These are phyloP conservation scores for Thunnus thynnus DNA, from an alignment of 2,113 vertebrate genomes.

Conservation along the genomic window DNA sequence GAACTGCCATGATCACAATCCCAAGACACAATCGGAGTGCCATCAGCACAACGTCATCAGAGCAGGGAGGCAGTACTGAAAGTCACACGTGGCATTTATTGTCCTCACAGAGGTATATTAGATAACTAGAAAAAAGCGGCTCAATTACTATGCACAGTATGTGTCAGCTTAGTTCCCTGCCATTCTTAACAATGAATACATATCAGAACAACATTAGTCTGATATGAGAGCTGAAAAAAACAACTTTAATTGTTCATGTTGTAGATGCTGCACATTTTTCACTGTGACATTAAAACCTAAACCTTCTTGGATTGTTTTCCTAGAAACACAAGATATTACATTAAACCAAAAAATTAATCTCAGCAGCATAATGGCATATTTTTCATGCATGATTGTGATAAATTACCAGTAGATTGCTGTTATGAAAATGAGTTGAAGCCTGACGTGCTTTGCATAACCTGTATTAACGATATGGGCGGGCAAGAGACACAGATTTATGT, in stretches of 20 bases:
- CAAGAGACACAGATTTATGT: slow-evolving; percentile 45
- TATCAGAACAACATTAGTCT: slow-evolving; percentile 19
- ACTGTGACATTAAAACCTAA: slow-evolving; percentile 39
- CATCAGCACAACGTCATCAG: slow-evolving; percentile 17
- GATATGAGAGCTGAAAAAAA: slow-evolving; percentile 17
- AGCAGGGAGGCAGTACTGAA: background rate
- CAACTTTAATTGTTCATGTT: background rate
- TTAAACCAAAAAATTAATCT: slow-evolving; percentile 37
- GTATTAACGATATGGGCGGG: slow-evolving; percentile 36
- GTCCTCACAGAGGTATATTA: slow-evolving; percentile 9
- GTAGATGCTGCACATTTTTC: slow-evolving; percentile 23
- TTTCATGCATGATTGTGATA: slow-evolving; percentile 65
- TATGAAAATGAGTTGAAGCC: slow-evolving; percentile 63
- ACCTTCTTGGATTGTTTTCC: slow-evolving; percentile 19
- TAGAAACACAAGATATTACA: slow-evolving; percentile 19
- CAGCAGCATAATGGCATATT: slow-evolving; percentile 48
- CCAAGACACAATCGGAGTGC: slow-evolving; percentile 4
- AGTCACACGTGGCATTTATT: background rate
- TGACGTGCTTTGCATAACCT: slow-evolving; percentile 51
- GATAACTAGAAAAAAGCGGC: background rate
- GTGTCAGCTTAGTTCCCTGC: background rate
- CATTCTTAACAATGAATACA: background rate
- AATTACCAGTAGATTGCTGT: slow-evolving; percentile 60
- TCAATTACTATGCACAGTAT: background rate
- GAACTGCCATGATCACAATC: slow-evolving; percentile 31